phyloP scores from a whole-genome alignment of 2,113 vertebrate species.

The Pheucticus melanocephalus region DNA sequence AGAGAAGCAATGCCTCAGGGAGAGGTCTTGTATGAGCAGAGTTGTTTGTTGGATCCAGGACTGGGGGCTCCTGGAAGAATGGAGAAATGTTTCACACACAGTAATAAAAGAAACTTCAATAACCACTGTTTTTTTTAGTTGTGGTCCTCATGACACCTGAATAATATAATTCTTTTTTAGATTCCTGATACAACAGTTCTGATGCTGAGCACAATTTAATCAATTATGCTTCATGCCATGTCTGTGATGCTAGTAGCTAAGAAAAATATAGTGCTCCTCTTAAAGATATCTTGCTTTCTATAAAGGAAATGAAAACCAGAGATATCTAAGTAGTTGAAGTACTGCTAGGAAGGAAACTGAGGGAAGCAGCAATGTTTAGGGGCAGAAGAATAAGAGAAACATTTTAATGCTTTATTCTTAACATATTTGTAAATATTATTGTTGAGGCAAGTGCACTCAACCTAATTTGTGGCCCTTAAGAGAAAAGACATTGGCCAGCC shows the following conservation, averaged over 20 bases:
- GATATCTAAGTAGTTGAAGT: neutral
- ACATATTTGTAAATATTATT: neutral
- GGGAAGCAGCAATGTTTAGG: neutral
- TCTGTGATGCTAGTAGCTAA: neutral
- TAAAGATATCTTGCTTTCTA: neutral
- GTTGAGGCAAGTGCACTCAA: neutral
- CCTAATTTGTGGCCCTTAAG: neutral
- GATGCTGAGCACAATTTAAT: neutral
- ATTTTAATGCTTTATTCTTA: neutral
- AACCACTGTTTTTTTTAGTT: neutral
- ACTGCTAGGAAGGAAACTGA: neutral
- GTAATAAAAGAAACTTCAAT: neutral
- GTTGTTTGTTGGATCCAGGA: neutral
- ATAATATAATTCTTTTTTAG: neutral
- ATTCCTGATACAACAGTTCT: neutral
- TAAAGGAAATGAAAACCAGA: neutral
- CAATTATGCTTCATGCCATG: neutral
- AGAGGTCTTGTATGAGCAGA: neutral
- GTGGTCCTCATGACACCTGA: neutral
- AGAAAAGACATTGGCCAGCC: neutral
- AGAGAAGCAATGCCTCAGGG: fast-evolving
- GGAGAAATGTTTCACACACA: neutral
- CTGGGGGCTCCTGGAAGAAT: neutral
- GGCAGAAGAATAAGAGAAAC: neutral
- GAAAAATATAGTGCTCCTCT: neutral